These are phyloP conservation scores for Noctua pronuba DNA, from an alignment of 2,888 invertebrate genomes.

Conservation along the genomic window DNA sequence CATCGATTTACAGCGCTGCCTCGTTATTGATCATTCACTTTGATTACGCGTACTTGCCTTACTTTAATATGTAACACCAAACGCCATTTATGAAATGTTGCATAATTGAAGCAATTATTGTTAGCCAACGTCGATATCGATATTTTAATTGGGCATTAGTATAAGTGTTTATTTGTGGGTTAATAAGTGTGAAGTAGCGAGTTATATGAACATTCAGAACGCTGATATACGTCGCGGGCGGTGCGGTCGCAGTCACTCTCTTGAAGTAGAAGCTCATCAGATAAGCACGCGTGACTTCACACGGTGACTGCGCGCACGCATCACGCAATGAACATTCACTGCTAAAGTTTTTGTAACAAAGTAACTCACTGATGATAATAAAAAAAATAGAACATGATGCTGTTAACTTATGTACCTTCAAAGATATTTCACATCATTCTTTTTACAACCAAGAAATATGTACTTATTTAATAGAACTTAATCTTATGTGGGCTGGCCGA, in stretches of 20 bases:
- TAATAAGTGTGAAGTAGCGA: constrained; percentile 29
- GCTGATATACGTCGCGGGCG: constrained; percentile 24
- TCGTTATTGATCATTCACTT: constrained; percentile 78
- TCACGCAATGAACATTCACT: constrained; percentile 53
- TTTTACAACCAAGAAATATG: constrained; percentile 27
- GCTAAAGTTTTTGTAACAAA: constrained; percentile 69
- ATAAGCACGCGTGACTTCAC: constrained; percentile 78
- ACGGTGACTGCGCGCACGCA: constrained; percentile 65
- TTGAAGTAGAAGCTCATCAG: constrained; percentile 74
- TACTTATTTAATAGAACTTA: constrained; percentile 33
- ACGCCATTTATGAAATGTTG: constrained; percentile 73
- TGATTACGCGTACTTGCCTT: constrained; percentile 73
- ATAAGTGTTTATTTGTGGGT: constrained; percentile 49
- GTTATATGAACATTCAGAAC: constrained; percentile 15
- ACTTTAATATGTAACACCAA: constrained; percentile 70
- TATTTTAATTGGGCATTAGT: constrained; percentile 67
- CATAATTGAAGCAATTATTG: constrained; percentile 74
- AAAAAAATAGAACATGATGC: constrained; percentile 45
- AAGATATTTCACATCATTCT: constrained; percentile 22
- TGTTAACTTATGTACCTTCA: constrained; percentile 23
- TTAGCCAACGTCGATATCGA: constrained; percentile 65
- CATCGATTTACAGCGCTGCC: constrained; percentile 77
- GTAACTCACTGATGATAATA: constrained; percentile 49
- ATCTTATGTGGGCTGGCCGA: constrained; percentile 61
- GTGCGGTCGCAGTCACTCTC: constrained; percentile 53